Conservation (phyloP, 1,140 invertebrate species). For the Brachionus asplanchnoidis region DNA sequence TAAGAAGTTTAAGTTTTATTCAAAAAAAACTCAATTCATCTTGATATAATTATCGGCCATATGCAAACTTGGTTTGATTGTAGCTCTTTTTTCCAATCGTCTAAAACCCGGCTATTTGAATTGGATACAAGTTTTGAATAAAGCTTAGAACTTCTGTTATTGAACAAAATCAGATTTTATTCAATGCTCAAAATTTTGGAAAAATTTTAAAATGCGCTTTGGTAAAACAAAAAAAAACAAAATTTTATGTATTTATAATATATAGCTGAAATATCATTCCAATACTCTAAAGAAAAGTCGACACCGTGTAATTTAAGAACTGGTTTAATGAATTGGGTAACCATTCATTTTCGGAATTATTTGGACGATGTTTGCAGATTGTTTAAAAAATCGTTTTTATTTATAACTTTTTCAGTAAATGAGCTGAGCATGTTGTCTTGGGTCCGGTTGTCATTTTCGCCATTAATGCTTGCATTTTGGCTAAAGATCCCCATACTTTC, state of each 20-base stretch:
- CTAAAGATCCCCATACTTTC: not conserved
- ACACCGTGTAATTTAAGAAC: not conserved
- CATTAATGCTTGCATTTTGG: not conserved
- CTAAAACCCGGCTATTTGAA: not conserved
- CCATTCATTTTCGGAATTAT: not conserved
- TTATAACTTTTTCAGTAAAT: not conserved
- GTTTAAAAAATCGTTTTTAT: not conserved
- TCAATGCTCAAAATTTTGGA: not conserved
- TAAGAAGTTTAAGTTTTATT: not conserved
- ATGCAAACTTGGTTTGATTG: not conserved
- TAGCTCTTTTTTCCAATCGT: not conserved
- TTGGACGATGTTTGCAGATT: not conserved
- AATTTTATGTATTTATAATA: not conserved
- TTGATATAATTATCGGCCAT: not conserved
- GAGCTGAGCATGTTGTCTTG: not conserved
- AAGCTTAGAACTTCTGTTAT: not conserved
- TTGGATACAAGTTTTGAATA: not conserved
- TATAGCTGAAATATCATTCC: not conserved
- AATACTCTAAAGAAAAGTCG: not conserved
- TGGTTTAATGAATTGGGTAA: not conserved
- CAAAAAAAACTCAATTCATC: not conserved
- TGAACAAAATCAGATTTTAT: not conserved
- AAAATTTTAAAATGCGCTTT: not conserved
- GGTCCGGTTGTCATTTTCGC: not conserved
- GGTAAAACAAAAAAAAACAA: not conserved